phyloP scores from a whole-genome alignment of 2,888 invertebrate genomes.

The Xiphydria camelus region DNA sequence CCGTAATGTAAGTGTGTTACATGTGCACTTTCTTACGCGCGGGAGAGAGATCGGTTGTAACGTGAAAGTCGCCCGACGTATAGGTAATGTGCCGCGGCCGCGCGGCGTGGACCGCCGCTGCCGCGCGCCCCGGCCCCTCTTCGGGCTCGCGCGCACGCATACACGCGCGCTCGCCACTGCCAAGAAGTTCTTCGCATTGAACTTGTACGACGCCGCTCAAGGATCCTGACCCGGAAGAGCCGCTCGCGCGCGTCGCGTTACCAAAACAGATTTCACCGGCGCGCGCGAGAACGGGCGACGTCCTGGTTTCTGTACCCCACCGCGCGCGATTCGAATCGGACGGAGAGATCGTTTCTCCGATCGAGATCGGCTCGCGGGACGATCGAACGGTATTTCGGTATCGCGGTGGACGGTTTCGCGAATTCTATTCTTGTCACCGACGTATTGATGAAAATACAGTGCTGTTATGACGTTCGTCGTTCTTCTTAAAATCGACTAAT shows the following conservation, averaged over 20 bases:
- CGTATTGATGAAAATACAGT: no score
- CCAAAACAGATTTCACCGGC: constrained; percentile 5
- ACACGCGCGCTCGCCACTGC: not conserved
- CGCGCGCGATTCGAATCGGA: no score
- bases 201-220: constrained; percentile 27
- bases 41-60: constrained; percentile 18
- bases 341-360: no score
- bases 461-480: no score
- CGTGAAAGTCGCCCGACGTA: constrained; percentile 39
- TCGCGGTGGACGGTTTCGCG: constrained; percentile 2
- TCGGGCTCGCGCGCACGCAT: not conserved
- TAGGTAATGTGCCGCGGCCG: constrained; percentile 5
- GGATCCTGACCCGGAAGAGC: constrained; percentile 8
- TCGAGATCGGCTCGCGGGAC: no score
- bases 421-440: no score
- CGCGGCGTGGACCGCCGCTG: constrained; percentile 4
- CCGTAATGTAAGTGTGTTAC: constrained; percentile 50
- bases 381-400: no score
- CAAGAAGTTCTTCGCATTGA: constrained; percentile 36
- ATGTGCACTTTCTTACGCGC: constrained; percentile 52
- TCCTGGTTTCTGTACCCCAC: no score
- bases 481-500: no score
- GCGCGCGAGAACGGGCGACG: no score
- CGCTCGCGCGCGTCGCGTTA: no score
- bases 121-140: not conserved